A percentile compares a stretch with the other conserved stretches of the same genome.
Conservation (phyloP, 2,797 vertebrate genomes). For the Alca torda region DNA sequence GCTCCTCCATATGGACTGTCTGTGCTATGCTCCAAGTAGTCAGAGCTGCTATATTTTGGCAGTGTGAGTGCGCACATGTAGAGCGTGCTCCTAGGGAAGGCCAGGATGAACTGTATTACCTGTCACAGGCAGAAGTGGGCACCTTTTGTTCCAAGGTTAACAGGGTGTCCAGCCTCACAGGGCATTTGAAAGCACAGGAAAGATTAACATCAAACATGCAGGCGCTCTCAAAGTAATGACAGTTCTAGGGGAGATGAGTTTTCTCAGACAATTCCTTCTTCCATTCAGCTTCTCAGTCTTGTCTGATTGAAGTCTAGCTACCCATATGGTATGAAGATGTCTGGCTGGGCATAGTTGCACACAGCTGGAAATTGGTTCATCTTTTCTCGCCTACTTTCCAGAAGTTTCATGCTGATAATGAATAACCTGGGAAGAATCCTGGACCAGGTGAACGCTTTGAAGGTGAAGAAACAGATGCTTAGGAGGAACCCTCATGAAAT, state of each 20-base stretch:
- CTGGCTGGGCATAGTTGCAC: not conserved
- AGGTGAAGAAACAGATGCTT: not conserved
- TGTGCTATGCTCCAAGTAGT: not conserved
- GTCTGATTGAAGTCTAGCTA: not conserved
- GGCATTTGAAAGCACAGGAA: not conserved
- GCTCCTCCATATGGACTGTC: not conserved
- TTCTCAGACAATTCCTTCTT: constrained; percentile 12
- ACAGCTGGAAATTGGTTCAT: constrained; percentile 5
- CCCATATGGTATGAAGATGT: constrained; percentile 22
- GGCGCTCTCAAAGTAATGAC: not conserved
- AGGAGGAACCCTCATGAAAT: not conserved
- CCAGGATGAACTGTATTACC: not conserved
- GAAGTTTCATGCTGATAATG: not conserved
- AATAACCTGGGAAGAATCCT: constrained; percentile 14
- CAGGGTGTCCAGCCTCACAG: not conserved
- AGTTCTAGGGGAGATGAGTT: not conserved
- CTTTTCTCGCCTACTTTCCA: constrained; percentile 5
- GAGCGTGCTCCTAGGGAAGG: not conserved
- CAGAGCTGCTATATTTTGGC: not conserved
- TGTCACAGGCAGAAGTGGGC: not conserved
- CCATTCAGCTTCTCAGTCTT: not conserved
- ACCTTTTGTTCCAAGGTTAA: not conserved
- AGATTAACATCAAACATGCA: not conserved
- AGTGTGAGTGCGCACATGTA: not conserved
- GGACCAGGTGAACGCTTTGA: not conserved